Percentiles rank a stretch among this genome's conserved stretches.
Conservation (phyloP, 2,797 vertebrate species). For the Typhlichthys subterraneus region DNA sequence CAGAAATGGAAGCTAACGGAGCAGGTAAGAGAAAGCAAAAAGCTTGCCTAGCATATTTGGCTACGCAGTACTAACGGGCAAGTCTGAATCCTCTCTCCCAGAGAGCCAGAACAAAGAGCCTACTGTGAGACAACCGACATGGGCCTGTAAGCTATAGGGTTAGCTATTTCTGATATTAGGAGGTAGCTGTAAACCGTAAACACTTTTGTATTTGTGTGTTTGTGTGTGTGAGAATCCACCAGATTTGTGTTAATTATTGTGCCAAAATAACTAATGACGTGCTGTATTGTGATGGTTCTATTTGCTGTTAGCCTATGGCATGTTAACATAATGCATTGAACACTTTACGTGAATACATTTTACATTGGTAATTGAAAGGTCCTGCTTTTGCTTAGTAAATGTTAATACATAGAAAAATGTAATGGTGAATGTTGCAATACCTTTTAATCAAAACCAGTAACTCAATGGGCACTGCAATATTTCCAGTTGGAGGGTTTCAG, state of each 20-base stretch:
- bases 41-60: slow-evolving; percentile 13
- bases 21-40: slow-evolving; percentile 80
- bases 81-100: slow-evolving; percentile 4
- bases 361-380: no score
- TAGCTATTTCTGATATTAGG: slow-evolving; percentile 45
- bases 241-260: slow-evolving; percentile 1
- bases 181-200: slow-evolving; percentile 43
- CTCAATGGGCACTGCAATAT: no score
- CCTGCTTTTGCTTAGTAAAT: no score
- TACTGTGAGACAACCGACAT: slow-evolving; percentile 51
- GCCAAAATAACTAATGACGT: slow-evolving; percentile 5
- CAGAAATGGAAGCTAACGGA: slow-evolving; percentile 99
- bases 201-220: slow-evolving; percentile 37
- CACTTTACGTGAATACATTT: no score
- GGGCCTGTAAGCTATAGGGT: slow-evolving; percentile 37
- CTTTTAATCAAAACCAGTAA: no score
- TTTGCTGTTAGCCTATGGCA: no score
- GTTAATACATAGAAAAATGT: no score
- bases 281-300: no score
- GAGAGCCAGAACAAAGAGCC: slow-evolving; percentile 56
- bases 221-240: neutral
- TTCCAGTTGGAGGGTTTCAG: no score
- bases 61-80: neutral
- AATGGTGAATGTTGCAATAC: no score
- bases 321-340: no score